phyloP scores from a whole-genome alignment of 2,113 vertebrate genomes.

The Rhinichthys klamathensis region DNA sequence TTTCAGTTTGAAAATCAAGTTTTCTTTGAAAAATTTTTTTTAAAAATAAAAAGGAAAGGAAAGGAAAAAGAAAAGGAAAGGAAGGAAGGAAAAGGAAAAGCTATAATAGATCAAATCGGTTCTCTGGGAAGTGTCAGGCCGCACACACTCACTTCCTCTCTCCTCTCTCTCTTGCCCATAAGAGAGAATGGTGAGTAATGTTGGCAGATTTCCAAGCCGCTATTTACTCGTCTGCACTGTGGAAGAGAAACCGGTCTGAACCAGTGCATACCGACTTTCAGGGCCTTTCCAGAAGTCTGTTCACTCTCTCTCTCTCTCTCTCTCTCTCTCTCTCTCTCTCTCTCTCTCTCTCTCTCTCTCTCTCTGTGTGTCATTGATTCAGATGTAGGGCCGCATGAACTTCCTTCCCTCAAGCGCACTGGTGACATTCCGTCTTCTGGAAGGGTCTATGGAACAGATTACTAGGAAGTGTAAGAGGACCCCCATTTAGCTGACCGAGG shows the following conservation, averaged over 20 bases:
- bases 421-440: slow-evolving; percentile 68
- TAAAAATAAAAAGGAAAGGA: background rate
- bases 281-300: slow-evolving; percentile 56
- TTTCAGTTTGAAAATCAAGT: background rate
- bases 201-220: slow-evolving; percentile 53
- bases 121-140: slow-evolving; percentile 37
- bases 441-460: slow-evolving; percentile 62
- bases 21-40: background rate
- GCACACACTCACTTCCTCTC: slow-evolving; percentile 1
- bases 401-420: slow-evolving; percentile 59
- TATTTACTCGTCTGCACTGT: slow-evolving; percentile 65
- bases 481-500: slow-evolving; percentile 22
- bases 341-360: slow-evolving; percentile 8
- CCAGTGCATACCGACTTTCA: slow-evolving; percentile 68
- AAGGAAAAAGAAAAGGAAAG: background rate
- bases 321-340: slow-evolving; percentile 45
- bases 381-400: slow-evolving; percentile 58
- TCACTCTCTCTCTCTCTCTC: slow-evolving; percentile 5
- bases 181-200: slow-evolving; percentile 63
- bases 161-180: slow-evolving; percentile 24
- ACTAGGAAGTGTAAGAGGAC: slow-evolving; percentile 64
- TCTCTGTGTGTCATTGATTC: slow-evolving; percentile 63
- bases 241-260: slow-evolving; percentile 75
- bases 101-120: background rate
- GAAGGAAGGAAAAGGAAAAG: too few relatives aligned